Base-by-base conservation (phyloP, 2,797 vertebrate genomes). In the Euphonia xanthogaster region DNA sequence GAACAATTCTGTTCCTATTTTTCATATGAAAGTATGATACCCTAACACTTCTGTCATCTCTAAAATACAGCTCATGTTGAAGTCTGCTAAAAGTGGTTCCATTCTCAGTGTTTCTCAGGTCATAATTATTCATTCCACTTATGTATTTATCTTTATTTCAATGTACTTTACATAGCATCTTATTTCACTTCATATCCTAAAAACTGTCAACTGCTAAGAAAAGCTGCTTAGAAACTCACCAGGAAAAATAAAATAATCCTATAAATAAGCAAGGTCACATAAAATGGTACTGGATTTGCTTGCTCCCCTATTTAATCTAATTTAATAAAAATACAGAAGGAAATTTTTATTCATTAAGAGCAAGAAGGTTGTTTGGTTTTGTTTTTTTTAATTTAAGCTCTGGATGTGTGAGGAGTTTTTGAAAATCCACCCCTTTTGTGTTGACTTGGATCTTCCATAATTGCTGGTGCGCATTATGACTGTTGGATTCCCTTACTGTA, bases 331-430 rank as follows among this genome's bases (percentile, higher is more conserved):
- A 47, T 33, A n/a, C 13, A n/a, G 42, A 33, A n/a, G 4, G 3
- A 6, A 20, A 75, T 90, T 90, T 60, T 88, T 79, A 33, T 45
- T 76, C 22, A 39, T 44, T 17, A 19, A 72, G 35, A 67, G 55
- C 18, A 51, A 17, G 40, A 3, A 4, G 3, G 0, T 1, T 10
- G 20, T 54, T 57, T 8, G 40, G 18, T 4, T 54, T 33, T 47
- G 21, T 47, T 53, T 76, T 61, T 33, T 16, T 5, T 55, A 70
- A 66, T 8, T 22, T 45, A 13, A 15, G 12, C 7, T n/a, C 18
- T 51, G 12, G 11, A 31, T 5, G 30, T 9, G 5, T 27, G 24
- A 71, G 12, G 31, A 18, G 3, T 19, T 77, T 70, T 63, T 33
- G 31, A 48, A 17, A 83, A 35, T 28, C 47, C 31, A 57, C 6